Base-by-base conservation (phyloP, 2,113 vertebrate genomes). In the Piprites chloris region DNA sequence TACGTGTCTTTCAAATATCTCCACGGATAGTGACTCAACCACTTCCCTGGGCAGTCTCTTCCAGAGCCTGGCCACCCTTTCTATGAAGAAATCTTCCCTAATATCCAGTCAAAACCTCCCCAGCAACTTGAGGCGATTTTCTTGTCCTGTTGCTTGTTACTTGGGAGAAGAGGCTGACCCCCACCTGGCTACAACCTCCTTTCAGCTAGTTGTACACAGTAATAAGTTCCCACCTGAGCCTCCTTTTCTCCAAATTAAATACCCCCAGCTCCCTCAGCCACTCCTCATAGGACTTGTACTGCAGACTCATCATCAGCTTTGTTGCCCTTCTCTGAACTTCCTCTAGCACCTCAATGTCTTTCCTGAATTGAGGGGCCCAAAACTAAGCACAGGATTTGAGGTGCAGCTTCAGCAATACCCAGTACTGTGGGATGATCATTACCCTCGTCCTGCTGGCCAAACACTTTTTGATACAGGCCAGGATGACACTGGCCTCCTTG, bases 351-450 rank as follows among this genome's bases (percentile, higher is more conserved):
- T 63, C 17, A 3, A 0, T 3, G 16, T 14, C 30, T 1, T 39
- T 63, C 35, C 8, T 41, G 71, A 9, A 11, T 5, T 12, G 33
- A 71, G 3, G 1, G 8, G 6, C n/a, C 41, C 62, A 87, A 35
- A 79, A 42, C 19, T 52, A 52, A 4, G 21, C 46, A n/a, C 14
- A 32, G 21, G 1, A 18, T 2, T 78, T 0, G 0, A 78, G 14
- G 14, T 19, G 44, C 3, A 1, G 28, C 28, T 49, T 11, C 39
- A 35, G 1, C 28, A 65, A 32, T 18, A 32, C 5, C 0, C 0
- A 15, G 14, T 21, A 7, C 11, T 33, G 22, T 12, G 8, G 44
- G 2, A 53, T 1, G 1, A 19, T 26, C 67, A 0, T 23, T 30
- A 11, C 11, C 6, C 52, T 53, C 1, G 0, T 19, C 73, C 68